Evolutionary conservation across 2,113 vertebrate genomes (phyloP), one percentile per base, ranked within the genome.

Genomic region (Nannospalax galili): DNA sequence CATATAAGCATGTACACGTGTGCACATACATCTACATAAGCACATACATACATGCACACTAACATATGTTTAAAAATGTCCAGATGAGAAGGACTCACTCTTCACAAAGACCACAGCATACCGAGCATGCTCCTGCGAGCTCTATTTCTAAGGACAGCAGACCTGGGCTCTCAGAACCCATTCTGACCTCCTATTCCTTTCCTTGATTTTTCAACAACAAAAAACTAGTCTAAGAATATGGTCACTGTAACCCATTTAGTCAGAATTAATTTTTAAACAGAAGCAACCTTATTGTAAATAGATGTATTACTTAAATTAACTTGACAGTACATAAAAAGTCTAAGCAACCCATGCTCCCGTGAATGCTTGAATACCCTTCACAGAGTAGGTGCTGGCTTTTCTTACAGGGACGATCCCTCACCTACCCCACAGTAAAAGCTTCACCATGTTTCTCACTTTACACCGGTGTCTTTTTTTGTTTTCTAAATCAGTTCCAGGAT

Each of bases 401-500:
- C 78, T 90, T 62, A 79, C 37, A 28, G 62, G 93, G 42, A 84
- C 87, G 37, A 82, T 48, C 15, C 75, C 72, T 81, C 15, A 37
- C n/a, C n/a, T n/a, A n/a, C 20, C 79, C 45, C 60, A 58, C 70
- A 69, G 1, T 74, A 90, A 92, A 72, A 70, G 72, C 56, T 88
- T 74, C 90, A 86, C 95, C 95, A 67, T 88, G 40, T 64, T 95
- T 81, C 69, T 81, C 70, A 12, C 90, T 91, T 91, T 48, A 87
- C 16, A 56, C 20, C 7, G 84, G 32, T 90, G 6, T 52, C 11
- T 52, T 96, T 88, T 87, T 58, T 30, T n/a, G 42, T 70, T 92
- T 97, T 94, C 84, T 85, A 95, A 93, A 58, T 89, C 81, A 92
- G 60, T 22, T 85, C 22, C 32, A 95, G 93, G 94, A 89, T 86